Percentiles rank a stretch among this genome's conserved stretches.
Evolutionary conservation across 2,113 vertebrate species (phyloP).

Genomic region (Strigops habroptila): DNA sequence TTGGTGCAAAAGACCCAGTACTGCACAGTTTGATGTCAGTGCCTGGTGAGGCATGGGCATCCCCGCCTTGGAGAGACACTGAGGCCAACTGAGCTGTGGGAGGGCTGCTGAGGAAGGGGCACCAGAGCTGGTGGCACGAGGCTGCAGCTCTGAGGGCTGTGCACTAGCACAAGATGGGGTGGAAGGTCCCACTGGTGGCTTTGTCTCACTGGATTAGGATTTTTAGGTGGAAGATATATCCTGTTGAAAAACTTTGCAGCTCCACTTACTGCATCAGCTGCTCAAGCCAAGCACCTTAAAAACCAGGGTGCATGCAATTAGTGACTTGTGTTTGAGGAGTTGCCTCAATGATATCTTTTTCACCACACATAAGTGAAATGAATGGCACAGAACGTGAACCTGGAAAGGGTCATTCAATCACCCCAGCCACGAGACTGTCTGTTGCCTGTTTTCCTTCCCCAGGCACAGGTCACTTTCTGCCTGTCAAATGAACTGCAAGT

Average conservation of each 20-base stretch:
- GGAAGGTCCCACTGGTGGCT: background rate
- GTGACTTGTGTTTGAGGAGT: background rate
- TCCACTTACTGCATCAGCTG: background rate
- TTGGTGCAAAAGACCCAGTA: background rate
- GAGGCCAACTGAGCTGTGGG: background rate
- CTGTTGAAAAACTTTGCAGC: background rate
- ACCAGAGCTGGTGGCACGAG: fast-evolving
- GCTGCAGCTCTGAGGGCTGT: background rate
- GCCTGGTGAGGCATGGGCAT: background rate
- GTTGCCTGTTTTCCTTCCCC: background rate
- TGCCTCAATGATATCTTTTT: background rate
- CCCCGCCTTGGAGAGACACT: background rate
- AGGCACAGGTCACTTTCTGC: background rate
- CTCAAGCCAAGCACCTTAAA: background rate
- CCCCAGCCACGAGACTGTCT: background rate
- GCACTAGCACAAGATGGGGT: fast-evolving
- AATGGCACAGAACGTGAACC: background rate
- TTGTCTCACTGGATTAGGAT: background rate
- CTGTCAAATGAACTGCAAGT: background rate
- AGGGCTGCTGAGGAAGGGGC: background rate
- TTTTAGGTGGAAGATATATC: background rate
- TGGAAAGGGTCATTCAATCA: background rate
- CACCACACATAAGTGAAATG: background rate
- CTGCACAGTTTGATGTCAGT: background rate
- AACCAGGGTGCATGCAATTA: fast-evolving